Conservation (phyloP, 2,113 vertebrate species). For the Silurus meridionalis region DNA sequence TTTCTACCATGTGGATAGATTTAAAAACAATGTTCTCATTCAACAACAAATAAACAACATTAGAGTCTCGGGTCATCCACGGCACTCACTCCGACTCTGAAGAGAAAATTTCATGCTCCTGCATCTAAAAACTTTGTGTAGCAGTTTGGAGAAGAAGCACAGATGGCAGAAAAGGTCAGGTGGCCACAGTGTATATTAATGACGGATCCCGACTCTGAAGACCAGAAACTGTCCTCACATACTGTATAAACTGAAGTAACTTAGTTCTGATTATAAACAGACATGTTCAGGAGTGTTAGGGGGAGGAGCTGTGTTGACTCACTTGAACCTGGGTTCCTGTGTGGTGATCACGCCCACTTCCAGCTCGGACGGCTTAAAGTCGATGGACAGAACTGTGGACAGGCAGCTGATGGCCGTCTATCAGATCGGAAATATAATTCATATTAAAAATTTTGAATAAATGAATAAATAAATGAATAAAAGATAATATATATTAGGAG, state of each 20-base stretch:
- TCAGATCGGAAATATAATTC: neutral
- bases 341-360: conserved; percentile 84
- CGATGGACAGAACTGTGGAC: conserved; percentile 85
- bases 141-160: no score
- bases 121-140: no score
- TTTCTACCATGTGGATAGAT: no score
- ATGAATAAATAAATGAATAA: no score
- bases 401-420: conserved; percentile 87
- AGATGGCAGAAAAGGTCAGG: no score
- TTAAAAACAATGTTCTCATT: no score
- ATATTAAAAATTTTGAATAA: neutral
- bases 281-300: neutral
- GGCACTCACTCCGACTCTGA: no score
- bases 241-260: neutral
- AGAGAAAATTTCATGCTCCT: no score
- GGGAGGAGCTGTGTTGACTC: conserved; percentile 22
- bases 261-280: no score
- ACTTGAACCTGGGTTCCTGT: conserved; percentile 87
- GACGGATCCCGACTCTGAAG: neutral
- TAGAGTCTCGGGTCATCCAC: no score
- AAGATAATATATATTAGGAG: no score
- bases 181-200: neutral
- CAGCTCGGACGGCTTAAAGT: conserved; percentile 88
- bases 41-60: no score
- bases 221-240: neutral